These are phyloP conservation scores for Protomyctophum bolini DNA, from an alignment of 2,113 vertebrate genomes.

Conservation along the genomic window DNA sequence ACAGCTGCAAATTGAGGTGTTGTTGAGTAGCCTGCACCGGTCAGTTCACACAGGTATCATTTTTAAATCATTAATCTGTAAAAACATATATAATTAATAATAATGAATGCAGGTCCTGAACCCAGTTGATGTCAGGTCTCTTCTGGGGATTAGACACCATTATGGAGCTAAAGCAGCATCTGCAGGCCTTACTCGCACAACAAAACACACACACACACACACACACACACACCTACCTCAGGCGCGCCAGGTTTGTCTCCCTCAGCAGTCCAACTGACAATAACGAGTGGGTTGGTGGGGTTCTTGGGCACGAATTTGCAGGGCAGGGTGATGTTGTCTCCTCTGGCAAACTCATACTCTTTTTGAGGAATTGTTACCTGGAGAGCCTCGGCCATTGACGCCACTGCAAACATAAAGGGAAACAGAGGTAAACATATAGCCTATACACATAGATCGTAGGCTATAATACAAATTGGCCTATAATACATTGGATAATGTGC, in stretches of 20 bases:
- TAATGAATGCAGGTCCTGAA: slow-evolving; percentile 83
- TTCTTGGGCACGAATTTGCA: slow-evolving; percentile 29
- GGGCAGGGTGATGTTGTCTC: slow-evolving; percentile 61
- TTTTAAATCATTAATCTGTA: no score
- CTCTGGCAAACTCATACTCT: slow-evolving; percentile 47
- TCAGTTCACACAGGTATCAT: no score
- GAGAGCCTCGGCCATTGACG: slow-evolving; percentile 36
- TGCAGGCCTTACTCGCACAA: slow-evolving; percentile 81
- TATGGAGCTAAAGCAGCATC: slow-evolving; percentile 85
- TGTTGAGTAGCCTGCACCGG: no score
- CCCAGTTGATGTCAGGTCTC: slow-evolving; percentile 83
- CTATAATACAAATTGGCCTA: neutral
- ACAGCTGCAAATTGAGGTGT: no score
- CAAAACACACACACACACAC: neutral
- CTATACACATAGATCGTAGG: neutral
- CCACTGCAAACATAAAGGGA: slow-evolving; percentile 40
- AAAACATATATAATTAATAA: neutral
- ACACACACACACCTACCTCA: slow-evolving; percentile 43
- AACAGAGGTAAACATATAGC: neutral
- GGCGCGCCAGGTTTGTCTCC: rapidly evolving
- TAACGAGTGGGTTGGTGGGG: rapidly evolving
- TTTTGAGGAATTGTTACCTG: neutral
- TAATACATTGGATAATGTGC: neutral
- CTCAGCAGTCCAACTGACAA: slow-evolving; percentile 53
- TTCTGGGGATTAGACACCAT: slow-evolving; percentile 90